These are phyloP conservation scores for Cheilosia variabilis DNA, from an alignment of 2,888 invertebrate species.

Conservation along the genomic window DNA sequence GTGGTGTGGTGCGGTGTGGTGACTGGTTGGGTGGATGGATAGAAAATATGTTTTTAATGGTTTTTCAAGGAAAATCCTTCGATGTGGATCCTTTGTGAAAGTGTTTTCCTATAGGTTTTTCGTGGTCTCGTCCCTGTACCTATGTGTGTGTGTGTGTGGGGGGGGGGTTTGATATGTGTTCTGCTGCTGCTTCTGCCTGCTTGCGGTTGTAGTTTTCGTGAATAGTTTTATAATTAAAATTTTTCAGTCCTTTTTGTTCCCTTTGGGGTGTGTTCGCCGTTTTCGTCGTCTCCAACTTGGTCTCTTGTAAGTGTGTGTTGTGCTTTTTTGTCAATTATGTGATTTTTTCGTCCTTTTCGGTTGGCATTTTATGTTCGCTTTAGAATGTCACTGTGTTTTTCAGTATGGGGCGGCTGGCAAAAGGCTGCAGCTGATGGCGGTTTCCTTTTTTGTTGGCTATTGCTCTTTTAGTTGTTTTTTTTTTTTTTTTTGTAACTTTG, in stretches of 20 bases:
- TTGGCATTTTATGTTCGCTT: conserved; percentile 70
- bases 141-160: conserved; percentile 24
- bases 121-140: conserved; percentile 36
- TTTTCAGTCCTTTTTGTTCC: conserved; percentile 50
- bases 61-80: conserved; percentile 73
- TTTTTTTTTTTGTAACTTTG: conserved; percentile 46
- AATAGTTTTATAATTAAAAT: conserved; percentile 75
- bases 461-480: conserved; percentile 3
- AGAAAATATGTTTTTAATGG: conserved; percentile 75
- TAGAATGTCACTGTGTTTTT: conserved; percentile 67
- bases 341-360: conserved; percentile 57
- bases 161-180: conserved; percentile 31
- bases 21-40: conserved; percentile 11
- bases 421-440: conserved; percentile 66
- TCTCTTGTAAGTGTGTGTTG: conserved; percentile 24
- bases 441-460: conserved; percentile 30
- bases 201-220: conserved; percentile 73
- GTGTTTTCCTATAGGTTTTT: conserved; percentile 65
- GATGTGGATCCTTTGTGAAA: conserved; percentile 67
- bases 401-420: conserved; percentile 51
- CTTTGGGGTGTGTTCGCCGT: conserved; percentile 8
- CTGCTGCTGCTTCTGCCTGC: conserved; percentile 51
- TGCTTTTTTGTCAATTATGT: conserved; percentile 61
- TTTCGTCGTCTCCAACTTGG: conserved; percentile 44
- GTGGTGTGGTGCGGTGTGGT: not conserved